Evolutionary conservation across 1,140 invertebrate species (phyloP).

Genomic region (Cardiocondyla obscurior): DNA sequence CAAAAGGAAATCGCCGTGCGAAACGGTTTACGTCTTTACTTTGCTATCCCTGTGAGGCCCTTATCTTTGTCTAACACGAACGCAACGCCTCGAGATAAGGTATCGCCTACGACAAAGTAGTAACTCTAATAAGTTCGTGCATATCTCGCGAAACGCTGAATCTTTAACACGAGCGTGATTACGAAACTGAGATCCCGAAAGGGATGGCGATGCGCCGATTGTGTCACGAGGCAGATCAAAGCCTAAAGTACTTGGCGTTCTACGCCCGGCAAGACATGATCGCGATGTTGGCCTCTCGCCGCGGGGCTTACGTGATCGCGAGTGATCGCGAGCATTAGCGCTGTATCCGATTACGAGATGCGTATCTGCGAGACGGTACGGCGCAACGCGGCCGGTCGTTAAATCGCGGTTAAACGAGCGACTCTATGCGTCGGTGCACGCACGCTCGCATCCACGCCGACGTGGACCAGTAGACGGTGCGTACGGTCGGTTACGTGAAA

Average conservation of each 20-base stretch:
- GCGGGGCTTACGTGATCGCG: slow-evolving; percentile 47
- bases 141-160: not conserved
- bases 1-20: slow-evolving; percentile 3
- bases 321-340: slow-evolving; percentile 44
- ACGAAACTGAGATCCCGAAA: not conserved
- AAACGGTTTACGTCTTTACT: slow-evolving; percentile 3
- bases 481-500: slow-evolving; percentile 33
- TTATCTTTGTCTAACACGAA: not conserved
- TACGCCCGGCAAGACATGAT: not conserved
- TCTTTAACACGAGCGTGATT: not conserved
- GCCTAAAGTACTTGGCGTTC: not conserved
- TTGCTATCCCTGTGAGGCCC: too few relatives aligned
- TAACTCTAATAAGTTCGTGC: not conserved
- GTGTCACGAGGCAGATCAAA: not conserved
- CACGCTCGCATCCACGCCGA: not conserved
- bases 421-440: not conserved
- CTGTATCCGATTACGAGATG: slow-evolving; percentile 61
- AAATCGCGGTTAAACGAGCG: slow-evolving; percentile 49
- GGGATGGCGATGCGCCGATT: not conserved
- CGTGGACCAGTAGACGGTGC: not conserved
- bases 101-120: not conserved
- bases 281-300: not conserved
- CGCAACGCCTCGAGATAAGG: not conserved
- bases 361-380: slow-evolving; percentile 1
- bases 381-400: slow-evolving; percentile 43